Evolutionary conservation across 2,888 invertebrate genomes (phyloP), one percentile per base, ranked within the genome.

Genomic region (Fragum whitleyi): DNA sequence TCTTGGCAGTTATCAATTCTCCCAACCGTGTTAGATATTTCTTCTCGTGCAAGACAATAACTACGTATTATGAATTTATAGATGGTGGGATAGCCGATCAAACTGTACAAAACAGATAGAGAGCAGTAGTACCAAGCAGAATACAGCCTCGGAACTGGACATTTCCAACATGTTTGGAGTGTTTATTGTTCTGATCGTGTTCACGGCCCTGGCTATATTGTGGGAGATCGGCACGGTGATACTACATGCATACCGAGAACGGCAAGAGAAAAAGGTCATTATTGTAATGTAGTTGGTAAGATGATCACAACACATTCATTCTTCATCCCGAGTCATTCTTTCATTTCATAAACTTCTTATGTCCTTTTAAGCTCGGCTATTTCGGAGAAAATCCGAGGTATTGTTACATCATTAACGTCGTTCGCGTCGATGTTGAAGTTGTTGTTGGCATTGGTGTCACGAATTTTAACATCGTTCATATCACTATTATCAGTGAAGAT

Each of bases 161-260:
- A 82, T 91, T 19, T 87, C 89, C 61, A 91, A 91, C 81, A 92
- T 91, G 92, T 87, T 91, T 36, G 92, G 92, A 16, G 90, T 92
- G 6, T 92, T 92, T 70, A 87, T 91, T 23, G 87, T 92, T 21
- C 87, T 92, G 6, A 86, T 82, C 29, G 88, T 85, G 0, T 88
- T 88, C 74, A 83, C 88, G 9, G 81, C 86, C 6, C 73, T 91
- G 5, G 88, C 91, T 0, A 76, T 91, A 7, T 19, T 90, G 9
- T 88, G 89, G 11, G 91, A 91, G 72, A 76, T 90, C 7, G 82
- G 81, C 6, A 53, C 75, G 2, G 53, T 67, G 23, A 51, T 76
- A 61, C 75, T 73, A 42, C 74, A 79, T 19, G 59, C 29, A 16
- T 32, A 51, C n/a, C 59, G 70, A 11, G 72, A 72, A 39, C 67